These are phyloP conservation scores for Ramphastos sulfuratus DNA, from an alignment of 2,113 vertebrate genomes.

Conservation along the genomic window DNA sequence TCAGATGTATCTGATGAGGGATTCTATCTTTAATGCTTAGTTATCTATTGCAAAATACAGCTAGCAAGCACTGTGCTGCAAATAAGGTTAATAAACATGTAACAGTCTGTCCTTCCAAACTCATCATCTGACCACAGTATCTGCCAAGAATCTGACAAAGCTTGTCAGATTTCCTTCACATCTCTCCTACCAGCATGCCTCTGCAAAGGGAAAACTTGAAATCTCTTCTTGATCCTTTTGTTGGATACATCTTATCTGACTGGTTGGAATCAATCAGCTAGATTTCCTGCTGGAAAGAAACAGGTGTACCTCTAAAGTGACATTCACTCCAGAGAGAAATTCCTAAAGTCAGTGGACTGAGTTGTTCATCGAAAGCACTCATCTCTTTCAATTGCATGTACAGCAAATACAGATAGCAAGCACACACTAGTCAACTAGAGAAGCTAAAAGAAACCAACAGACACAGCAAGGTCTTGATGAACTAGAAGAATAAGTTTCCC, in stretches of 20 bases:
- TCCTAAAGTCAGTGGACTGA: neutral
- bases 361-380: neutral
- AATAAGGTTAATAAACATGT: conserved; percentile 29
- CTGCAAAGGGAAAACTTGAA: neutral
- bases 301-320: neutral
- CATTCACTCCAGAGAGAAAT: neutral
- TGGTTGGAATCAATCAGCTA: neutral
- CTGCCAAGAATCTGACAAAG: conserved; percentile 43
- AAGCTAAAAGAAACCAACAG: neutral
- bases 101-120: conserved; percentile 33
- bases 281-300: neutral
- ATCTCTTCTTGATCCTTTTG: neutral
- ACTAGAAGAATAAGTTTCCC: neutral
- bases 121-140: conserved; percentile 9
- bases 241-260: neutral
- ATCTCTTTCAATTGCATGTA: neutral
- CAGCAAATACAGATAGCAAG: neutral
- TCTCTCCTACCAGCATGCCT: neutral
- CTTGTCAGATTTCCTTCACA: neutral
- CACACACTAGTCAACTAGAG: neutral
- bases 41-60: neutral
- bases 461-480: neutral
- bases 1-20: neutral
- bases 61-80: neutral
- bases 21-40: neutral